Base-by-base conservation (phyloP, 2,113 vertebrate species). In the Hemichromis elongatus region DNA sequence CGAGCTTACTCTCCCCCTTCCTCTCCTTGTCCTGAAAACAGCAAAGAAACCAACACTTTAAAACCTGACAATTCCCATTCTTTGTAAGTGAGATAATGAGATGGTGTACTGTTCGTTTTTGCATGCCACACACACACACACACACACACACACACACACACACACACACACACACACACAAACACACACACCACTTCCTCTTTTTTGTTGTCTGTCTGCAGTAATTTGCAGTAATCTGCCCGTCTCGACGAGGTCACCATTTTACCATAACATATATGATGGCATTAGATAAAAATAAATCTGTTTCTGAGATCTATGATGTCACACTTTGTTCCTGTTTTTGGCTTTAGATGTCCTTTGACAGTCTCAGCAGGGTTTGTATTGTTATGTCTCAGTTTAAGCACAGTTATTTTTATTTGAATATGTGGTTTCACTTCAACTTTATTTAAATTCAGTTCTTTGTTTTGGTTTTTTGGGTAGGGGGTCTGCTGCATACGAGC, bases 1-100 rank as follows among this genome's bases (percentile, higher is more conserved):
- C 97, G 59, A 92, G 94, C 7, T 98, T 97, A 85, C 93, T 97
- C 21, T 97, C 97, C 78, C 97, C 97, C 75, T 93, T 97, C 92
- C 96, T 97, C 19, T 96, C 92, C 82, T 97, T 97, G 85, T 98
- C 97, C 93, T 98, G 96, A 45, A 77, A 40, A 7, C 30, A 79
- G 37, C 3, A 30, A 56, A 70, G 68, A 59, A 13, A 80, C 12
- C 28, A 6, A 33, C 4, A n/a, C 68, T 47, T 75, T 50, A 50
- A 50, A 12, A 50, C 24, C 68, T 30, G 24, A 50, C 16, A 19
- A 19, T 30, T 28, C 16, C 30, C 42, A 30, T 50, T 28, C 42
- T 24, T 73, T 14, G 42, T 37, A 68, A 42, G 11, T 73, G 66
- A 45, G 21, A 26, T 45, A 66, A 53, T 45, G 9, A 42, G n/a